phyloP scores from a whole-genome alignment of 1,140 invertebrate species.

The Zeugodacus cucurbitae region DNA sequence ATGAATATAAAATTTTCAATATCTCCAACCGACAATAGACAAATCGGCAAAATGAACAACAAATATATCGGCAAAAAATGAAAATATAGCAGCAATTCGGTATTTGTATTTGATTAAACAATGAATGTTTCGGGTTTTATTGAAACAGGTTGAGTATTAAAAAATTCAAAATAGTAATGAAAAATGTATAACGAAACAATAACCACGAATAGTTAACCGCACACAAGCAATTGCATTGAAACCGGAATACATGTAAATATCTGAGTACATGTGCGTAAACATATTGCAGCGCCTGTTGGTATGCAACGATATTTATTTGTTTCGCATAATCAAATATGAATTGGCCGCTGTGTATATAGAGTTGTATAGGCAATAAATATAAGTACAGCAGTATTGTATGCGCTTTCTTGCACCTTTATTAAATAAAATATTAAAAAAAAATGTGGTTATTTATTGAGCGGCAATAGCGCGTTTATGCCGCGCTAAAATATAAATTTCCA shows the following conservation, averaged over 20 bases:
- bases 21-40: neutral
- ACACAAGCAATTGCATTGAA: neutral
- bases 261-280: too few species aligned
- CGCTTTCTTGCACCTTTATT: too few species aligned
- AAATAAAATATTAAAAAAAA: neutral
- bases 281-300: neutral
- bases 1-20: neutral
- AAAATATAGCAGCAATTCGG: neutral
- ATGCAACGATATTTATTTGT: constrained; percentile 15
- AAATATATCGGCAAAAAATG: neutral
- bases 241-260: neutral
- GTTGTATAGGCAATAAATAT: neutral
- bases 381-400: neutral
- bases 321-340: constrained; percentile 7
- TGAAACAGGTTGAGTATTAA: neutral
- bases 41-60: neutral
- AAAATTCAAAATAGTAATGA: neutral
- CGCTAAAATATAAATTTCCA: too few species aligned
- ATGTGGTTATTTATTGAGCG: neutral
- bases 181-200: neutral
- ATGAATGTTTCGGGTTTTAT: neutral
- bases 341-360: too few species aligned
- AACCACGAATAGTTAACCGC: neutral
- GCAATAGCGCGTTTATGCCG: neutral
- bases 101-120: neutral